phyloP scores from a whole-genome alignment of 2,797 vertebrate genomes.

The Apodemus agrarius region DNA sequence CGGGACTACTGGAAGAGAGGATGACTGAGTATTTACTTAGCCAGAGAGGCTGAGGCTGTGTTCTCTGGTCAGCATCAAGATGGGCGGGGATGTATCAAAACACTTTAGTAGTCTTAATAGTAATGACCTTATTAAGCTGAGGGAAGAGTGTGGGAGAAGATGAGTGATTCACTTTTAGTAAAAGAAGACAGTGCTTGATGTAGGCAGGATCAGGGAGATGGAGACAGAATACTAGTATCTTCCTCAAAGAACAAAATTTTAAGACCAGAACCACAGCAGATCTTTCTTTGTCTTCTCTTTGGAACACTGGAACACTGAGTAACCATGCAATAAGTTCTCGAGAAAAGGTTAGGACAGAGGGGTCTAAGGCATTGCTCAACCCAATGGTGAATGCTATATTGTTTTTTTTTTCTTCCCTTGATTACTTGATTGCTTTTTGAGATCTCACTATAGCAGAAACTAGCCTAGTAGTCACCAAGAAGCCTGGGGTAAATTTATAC shows the following conservation, averaged over 20 bases:
- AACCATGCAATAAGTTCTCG: not conserved
- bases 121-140: not conserved
- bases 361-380: not conserved
- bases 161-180: constrained; percentile 50
- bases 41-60: not conserved
- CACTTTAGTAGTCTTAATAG: not conserved
- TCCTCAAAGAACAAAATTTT: not conserved
- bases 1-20: not conserved
- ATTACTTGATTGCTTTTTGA: not conserved
- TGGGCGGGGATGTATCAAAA: not conserved
- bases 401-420: not conserved
- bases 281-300: not conserved
- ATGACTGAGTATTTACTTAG: not conserved
- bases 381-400: not conserved
- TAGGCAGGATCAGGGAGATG: constrained; percentile 36
- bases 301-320: constrained; percentile 37
- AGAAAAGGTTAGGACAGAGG: not conserved
- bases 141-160: not conserved
- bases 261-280: not conserved
- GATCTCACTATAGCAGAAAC: not conserved
- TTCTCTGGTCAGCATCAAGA: not conserved
- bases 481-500: not conserved
- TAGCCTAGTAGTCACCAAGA: not conserved
- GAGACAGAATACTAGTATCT: constrained; percentile 2
- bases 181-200: constrained; percentile 44